Conservation (phyloP, 1,140 invertebrate species). For the Dysdera silvatica region DNA sequence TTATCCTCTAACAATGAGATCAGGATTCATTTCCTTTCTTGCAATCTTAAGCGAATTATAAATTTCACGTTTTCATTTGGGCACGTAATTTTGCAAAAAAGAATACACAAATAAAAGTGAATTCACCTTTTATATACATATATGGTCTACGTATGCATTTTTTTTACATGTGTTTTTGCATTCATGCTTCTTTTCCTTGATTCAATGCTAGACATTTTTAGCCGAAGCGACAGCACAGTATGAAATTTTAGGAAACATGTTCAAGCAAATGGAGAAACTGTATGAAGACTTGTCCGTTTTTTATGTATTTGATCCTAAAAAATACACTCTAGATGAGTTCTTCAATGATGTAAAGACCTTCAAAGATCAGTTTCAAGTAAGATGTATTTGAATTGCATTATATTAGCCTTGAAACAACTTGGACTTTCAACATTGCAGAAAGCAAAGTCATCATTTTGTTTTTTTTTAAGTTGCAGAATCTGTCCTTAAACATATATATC, state of each 20-base stretch:
- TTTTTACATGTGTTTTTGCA: slow-evolving; percentile 26
- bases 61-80: too few species aligned
- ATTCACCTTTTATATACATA: background rate
- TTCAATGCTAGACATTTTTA: slow-evolving; percentile 55
- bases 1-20: too few species aligned
- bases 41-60: too few species aligned
- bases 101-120: slow-evolving; percentile 3
- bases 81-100: background rate
- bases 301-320: slow-evolving; percentile 84
- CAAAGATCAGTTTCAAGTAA: slow-evolving; percentile 81
- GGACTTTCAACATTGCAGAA: too few species aligned
- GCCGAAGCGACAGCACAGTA: slow-evolving; percentile 73
- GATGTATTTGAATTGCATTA: too few species aligned
- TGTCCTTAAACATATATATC: too few species aligned
- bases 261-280: slow-evolving; percentile 79
- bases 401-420: too few species aligned
- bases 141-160: background rate
- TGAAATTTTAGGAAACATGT: slow-evolving; percentile 84
- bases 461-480: too few species aligned
- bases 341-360: slow-evolving; percentile 92
- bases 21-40: too few species aligned
- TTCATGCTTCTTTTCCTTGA: slow-evolving; percentile 18
- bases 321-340: slow-evolving; percentile 93
- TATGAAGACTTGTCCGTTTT: slow-evolving; percentile 80
- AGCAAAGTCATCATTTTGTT: too few species aligned